These are phyloP conservation scores for Phalera bucephala DNA, from an alignment of 2,888 invertebrate species.

Conservation along the genomic window DNA sequence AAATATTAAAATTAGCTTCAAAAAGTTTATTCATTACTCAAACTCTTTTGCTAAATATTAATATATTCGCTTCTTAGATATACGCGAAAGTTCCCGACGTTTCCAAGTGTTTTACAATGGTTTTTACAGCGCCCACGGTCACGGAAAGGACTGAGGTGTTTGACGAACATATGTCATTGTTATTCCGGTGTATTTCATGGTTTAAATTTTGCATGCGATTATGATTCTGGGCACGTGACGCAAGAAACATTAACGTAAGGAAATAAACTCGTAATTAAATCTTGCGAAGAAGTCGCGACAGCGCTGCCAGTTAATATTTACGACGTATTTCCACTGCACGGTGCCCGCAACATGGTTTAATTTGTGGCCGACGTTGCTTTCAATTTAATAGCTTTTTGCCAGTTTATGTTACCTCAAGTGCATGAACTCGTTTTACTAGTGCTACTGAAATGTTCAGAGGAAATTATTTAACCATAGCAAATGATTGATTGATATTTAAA, in stretches of 20 bases:
- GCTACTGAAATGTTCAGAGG: constrained; percentile 2
- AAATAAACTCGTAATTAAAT: constrained; percentile 37
- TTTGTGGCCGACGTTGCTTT: constrained; percentile 34
- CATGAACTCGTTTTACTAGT: constrained; percentile 29
- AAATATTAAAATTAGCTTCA: too few species aligned
- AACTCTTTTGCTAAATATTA: too few species aligned
- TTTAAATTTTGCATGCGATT: too few species aligned
- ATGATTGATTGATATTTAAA: not conserved
- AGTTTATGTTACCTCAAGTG: constrained; percentile 35
- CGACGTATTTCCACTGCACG: constrained; percentile 22
- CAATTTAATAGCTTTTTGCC: constrained; percentile 33
- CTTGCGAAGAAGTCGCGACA: constrained; percentile 28
- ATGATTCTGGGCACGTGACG: constrained; percentile 6
- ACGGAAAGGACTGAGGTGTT: too few species aligned
- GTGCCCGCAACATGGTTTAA: constrained; percentile 27
- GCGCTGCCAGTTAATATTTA: constrained; percentile 31
- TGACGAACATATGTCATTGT: too few species aligned
- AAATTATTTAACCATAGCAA: constrained; percentile 9
- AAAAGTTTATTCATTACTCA: too few species aligned
- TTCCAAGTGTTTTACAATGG: too few species aligned
- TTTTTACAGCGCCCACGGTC: too few species aligned
- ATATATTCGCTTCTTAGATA: too few species aligned
- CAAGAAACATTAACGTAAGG: constrained; percentile 24
- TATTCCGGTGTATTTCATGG: too few species aligned
- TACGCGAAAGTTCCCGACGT: too few species aligned